These are phyloP conservation scores for Apoda limacodes DNA, from an alignment of 2,888 invertebrate species.

Conservation along the genomic window DNA sequence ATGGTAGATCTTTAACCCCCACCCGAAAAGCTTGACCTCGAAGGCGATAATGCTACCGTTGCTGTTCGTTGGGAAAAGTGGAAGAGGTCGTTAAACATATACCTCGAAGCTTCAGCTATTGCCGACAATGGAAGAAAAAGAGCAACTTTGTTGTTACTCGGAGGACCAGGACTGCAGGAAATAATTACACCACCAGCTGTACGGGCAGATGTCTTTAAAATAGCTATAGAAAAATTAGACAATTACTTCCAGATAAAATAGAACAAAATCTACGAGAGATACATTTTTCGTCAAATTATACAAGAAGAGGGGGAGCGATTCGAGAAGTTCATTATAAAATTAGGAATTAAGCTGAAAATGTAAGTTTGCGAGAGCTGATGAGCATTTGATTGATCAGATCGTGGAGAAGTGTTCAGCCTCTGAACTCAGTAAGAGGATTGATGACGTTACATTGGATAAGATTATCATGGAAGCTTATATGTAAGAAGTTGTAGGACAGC, in stretches of 20 bases:
- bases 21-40: conserved; percentile 11
- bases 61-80: conserved; percentile 13
- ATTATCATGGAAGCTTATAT: conserved; percentile 17
- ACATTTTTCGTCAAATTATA: conserved; percentile 14
- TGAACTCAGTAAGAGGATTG: conserved; percentile 19
- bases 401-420: conserved; percentile 15
- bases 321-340: conserved; percentile 17
- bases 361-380: conserved; percentile 14
- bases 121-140: conserved; percentile 9
- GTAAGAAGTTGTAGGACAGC: conserved; percentile 14
- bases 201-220: conserved; percentile 9
- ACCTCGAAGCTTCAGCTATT: conserved; percentile 14
- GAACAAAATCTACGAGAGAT: conserved; percentile 15
- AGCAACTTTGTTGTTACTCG: conserved; percentile 13
- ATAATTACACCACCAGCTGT: conserved; percentile 11
- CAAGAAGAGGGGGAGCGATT: conserved; percentile 20
- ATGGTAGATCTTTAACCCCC: conserved; percentile 9
- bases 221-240: conserved; percentile 11
- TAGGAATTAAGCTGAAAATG: conserved; percentile 21
- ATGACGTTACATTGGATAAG: conserved; percentile 12
- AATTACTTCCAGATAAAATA: conserved; percentile 15
- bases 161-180: conserved; percentile 14
- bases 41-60: conserved; percentile 22
- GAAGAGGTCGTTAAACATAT: conserved; percentile 15
- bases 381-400: conserved; percentile 20